Base-by-base conservation (phyloP, 2,797 vertebrate species). In the Megaceryle alcyon region DNA sequence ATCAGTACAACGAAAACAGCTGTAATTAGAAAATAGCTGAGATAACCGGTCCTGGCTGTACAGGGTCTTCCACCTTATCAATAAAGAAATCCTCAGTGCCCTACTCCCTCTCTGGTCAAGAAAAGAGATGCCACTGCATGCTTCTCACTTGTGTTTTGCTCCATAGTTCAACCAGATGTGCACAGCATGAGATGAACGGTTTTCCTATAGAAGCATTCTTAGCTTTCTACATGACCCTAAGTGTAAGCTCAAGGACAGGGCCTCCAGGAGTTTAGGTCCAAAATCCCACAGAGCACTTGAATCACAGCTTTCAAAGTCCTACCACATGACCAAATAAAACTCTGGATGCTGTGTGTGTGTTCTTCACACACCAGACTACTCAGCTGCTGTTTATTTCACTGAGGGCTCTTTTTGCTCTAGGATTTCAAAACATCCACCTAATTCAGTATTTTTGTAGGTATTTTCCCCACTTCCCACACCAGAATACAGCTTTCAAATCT, bases 151-250 rank as follows among this genome's bases (percentile, higher is more conserved):
- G 15, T 2, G 6, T n/a, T 71, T 31, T 61, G 28, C 33, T 82
- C 43, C 10, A 0, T 1, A 53, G 44, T 15, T 85, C 44, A 88
- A 13, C 26, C 35, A 69, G 7, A 31, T 6, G 2, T 2, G 14
- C 28, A 53, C 2, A 1, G 8, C 35, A 68, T 0, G 1, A 23
- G 41, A 59, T 6, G 21, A 18, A 54, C 7, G 60, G 25, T 23
- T 66, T 63, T 60, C n/a, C 63, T 43, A 28, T 8, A 57, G 1
- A 4, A 4, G 7, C 14, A 25, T 5, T 16, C 26, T 39, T 22
- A 14, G 23, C 21, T 86, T 66, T 29, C 39, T 43, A 1, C 0
- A 0, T 20, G 35, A 41, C 6, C 26, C 14, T 12, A 85, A 31
- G 4, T 3, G 29, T 1, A 11, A 79, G 23, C 28, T 49, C 44